phyloP scores from a whole-genome alignment of 2,797 vertebrate genomes.

The Sibirionetta formosa region DNA sequence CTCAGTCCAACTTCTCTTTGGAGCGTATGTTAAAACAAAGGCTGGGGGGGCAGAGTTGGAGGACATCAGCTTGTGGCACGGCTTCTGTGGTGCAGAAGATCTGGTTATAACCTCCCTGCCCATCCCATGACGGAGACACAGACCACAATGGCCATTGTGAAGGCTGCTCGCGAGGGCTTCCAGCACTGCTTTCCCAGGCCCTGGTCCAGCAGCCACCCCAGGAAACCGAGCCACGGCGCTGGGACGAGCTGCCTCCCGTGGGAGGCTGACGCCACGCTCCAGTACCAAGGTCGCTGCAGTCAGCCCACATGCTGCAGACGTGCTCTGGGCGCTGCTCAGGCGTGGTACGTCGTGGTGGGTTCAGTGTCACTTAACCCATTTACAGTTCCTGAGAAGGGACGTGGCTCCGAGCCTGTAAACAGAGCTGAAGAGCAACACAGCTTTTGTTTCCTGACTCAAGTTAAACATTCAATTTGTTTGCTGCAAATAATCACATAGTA shows the following conservation, averaged over 20 bases:
- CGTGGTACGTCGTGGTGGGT: not conserved
- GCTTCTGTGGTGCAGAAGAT: not conserved
- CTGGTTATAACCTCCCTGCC: not conserved
- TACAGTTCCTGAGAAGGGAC: not conserved
- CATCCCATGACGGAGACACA: accelerated
- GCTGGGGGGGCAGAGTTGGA: not conserved
- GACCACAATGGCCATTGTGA: not conserved
- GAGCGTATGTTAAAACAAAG: not conserved
- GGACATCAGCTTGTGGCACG: accelerated
- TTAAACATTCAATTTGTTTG: slow-evolving; percentile 34
- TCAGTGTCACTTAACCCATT: not conserved
- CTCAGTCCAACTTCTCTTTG: not conserved
- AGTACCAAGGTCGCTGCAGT: accelerated
- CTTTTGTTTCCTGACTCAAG: slow-evolving; percentile 31
- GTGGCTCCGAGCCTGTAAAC: not conserved
- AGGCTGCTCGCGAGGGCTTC: not conserved
- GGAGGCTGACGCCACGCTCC: accelerated
- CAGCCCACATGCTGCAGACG: not conserved
- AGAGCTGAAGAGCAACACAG: not conserved
- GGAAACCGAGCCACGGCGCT: accelerated
- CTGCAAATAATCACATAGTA: slow-evolving; percentile 45
- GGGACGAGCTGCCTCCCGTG: accelerated
- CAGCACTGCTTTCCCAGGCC: not conserved
- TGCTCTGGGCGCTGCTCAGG: not conserved
- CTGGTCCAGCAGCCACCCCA: not conserved